These are phyloP conservation scores for Electrona antarctica DNA, from an alignment of 2,113 vertebrate genomes.

Conservation along the genomic window DNA sequence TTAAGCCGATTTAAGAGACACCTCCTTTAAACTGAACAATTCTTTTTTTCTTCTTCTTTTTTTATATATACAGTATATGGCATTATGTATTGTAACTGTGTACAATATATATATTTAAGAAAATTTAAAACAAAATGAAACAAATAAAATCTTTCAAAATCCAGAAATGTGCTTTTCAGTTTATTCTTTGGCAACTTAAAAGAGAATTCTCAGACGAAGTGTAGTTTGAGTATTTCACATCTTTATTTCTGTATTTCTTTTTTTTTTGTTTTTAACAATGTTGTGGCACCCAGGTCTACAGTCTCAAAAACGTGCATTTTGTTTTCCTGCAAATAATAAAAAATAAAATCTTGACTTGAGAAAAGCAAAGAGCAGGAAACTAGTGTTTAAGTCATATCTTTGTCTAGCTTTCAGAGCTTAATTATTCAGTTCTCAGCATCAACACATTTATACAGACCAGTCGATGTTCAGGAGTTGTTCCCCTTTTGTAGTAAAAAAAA, in stretches of 20 bases:
- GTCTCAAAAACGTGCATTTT: slow-evolving; percentile 82
- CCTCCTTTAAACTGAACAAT: slow-evolving; percentile 41
- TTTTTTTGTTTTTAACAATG: slow-evolving; percentile 78
- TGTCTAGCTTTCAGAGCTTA: slow-evolving; percentile 68
- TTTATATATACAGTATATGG: slow-evolving; percentile 54
- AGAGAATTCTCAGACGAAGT: slow-evolving; percentile 42
- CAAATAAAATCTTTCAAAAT: slow-evolving; percentile 32
- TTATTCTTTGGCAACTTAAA: not conserved
- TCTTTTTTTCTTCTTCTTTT: too few relatives aligned
- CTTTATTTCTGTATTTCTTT: slow-evolving; percentile 77
- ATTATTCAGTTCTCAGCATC: slow-evolving; percentile 64
- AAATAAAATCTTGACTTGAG: slow-evolving; percentile 75
- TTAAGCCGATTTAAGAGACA: slow-evolving; percentile 41
- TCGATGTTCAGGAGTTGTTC: slow-evolving; percentile 64
- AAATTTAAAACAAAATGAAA: slow-evolving; percentile 67
- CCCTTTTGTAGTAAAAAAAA: slow-evolving; percentile 81
- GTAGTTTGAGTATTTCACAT: slow-evolving; percentile 81
- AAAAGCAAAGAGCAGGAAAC: slow-evolving; percentile 81
- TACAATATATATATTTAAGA: slow-evolving; percentile 77
- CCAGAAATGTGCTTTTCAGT: slow-evolving; percentile 1
- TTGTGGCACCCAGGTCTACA: slow-evolving; percentile 84
- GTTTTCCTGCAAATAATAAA: slow-evolving; percentile 80
- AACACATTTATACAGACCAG: slow-evolving; percentile 65
- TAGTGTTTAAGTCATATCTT: slow-evolving; percentile 76
- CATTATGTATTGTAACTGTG: slow-evolving; percentile 70